Conservation (phyloP, 2,888 invertebrate species). For the Tanytarsus gracilentus region DNA sequence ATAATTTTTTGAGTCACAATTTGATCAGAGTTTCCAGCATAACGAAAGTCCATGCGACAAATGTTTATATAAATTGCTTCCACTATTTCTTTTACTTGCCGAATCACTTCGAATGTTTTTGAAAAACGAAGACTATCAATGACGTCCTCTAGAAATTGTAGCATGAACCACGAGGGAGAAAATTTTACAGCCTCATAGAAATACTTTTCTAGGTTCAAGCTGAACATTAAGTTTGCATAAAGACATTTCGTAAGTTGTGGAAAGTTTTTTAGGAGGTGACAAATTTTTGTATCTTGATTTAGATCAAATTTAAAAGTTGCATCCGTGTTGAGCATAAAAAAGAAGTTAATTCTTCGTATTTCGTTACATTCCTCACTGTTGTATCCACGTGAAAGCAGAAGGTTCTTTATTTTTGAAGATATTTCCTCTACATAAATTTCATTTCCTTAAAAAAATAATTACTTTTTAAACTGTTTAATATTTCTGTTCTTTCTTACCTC, state of each 20-base stretch:
- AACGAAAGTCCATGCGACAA: constrained; percentile 34
- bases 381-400: constrained; percentile 32
- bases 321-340: constrained; percentile 37
- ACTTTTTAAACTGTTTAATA: neutral
- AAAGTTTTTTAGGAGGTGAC: constrained; percentile 35
- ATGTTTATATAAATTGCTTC: constrained; percentile 35
- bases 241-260: constrained; percentile 37
- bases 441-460: constrained; percentile 33
- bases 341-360: constrained; percentile 36
- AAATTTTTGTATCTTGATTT: constrained; percentile 33
- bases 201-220: constrained; percentile 35
- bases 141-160: constrained; percentile 36
- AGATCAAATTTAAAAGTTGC: constrained; percentile 36
- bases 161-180: constrained; percentile 37
- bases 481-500: constrained; percentile 33
- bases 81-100: constrained; percentile 34
- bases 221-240: constrained; percentile 35
- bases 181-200: constrained; percentile 36
- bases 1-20: constrained; percentile 35
- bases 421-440: constrained; percentile 36
- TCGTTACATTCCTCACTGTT: constrained; percentile 31
- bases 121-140: constrained; percentile 35
- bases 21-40: constrained; percentile 32
- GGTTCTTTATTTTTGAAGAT: constrained; percentile 32
- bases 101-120: constrained; percentile 35